Base-by-base conservation (phyloP, 37 sponge, comb jelly and placozoan genomes). In the Aplysina aerophoba region DNA sequence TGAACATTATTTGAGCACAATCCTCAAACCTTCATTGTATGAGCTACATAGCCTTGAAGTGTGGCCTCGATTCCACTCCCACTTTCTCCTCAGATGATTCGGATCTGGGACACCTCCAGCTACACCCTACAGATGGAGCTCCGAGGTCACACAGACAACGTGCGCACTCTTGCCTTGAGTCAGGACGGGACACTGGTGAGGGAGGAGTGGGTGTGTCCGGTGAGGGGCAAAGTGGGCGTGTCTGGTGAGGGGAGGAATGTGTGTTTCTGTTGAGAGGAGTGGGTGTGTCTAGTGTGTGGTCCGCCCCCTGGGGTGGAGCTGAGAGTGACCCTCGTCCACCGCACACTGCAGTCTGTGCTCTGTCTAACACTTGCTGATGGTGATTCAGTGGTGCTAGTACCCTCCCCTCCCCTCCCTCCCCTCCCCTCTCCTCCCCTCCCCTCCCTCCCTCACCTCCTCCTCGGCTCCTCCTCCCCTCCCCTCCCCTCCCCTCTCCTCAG, bases 101-200 rank as follows among this genome's bases (percentile, higher is more conserved):
- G 89, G n/a, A 66, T 89, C 31, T 99, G 99, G 99, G 99, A 96
- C 63, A 89, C 93, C 13, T 64, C 91, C 4, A 81, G 88, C 15
- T 72, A 66, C 27, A 40, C 19, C 0, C 79, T 81, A 55, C 1
- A 80, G 38, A 92, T 87, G 88, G 91, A 96, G 79, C 74, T 96
- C 41, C 91, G 91, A 41, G 99, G 99, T 17, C 99, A 98, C 72
- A 81, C 93, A 11, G 97, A 96, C 85, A 96, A 96, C 37, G 90
- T 98, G 34, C 73, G 94, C 31, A 56, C 97, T 0, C 79, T 98
- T 8, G 73, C 89, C 15, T 58, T 98, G 67, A 95, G 86, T 81
- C 64, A 83, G 36, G 99, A 99, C 38, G 99, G 99, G n/a, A 88
- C 97, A 62, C 61, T 75, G 84, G 96, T 93, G 62, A 90, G 89